Evolutionary conservation across 1,140 invertebrate species (phyloP).

Genomic region (Zaprionus vittiger): DNA sequence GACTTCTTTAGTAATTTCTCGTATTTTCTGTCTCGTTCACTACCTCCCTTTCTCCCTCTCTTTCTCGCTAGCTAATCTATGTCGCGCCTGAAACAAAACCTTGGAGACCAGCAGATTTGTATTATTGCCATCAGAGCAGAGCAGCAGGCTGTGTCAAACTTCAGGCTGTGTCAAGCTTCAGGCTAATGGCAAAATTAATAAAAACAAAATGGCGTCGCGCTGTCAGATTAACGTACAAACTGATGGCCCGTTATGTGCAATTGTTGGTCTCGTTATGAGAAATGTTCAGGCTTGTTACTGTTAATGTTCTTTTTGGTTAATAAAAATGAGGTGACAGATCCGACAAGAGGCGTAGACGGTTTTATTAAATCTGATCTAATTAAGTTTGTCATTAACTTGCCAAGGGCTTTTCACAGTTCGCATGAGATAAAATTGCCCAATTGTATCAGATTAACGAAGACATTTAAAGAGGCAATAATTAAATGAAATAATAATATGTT

Average conservation of each 20-base stretch:
- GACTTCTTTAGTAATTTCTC: not conserved
- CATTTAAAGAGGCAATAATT: not conserved
- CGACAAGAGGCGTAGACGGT: constrained; percentile 3
- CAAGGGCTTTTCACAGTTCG: not conserved
- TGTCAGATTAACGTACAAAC: constrained; percentile 34
- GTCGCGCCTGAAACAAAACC: constrained; percentile 9
- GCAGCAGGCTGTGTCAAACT: not conserved
- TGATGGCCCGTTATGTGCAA: constrained; percentile 14
- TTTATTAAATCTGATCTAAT: constrained; percentile 5
- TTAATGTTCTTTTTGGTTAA: not conserved
- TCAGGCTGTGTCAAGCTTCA: constrained; percentile 23
- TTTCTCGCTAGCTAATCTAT: constrained; percentile 10
- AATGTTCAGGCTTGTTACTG: constrained; percentile 4
- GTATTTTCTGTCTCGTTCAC: not conserved
- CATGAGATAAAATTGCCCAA: not conserved
- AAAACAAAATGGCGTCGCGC: constrained; percentile 51
- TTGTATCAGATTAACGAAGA: not conserved
- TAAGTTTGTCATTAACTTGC: constrained; percentile 1
- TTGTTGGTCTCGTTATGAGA: constrained; percentile 4
- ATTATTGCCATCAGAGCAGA: constrained; percentile 21
- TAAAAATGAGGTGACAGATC: constrained; percentile 7
- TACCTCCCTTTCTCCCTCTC: not conserved
- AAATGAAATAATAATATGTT: not conserved
- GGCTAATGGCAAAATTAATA: constrained; percentile 36
- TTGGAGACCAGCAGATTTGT: constrained; percentile 22